Base-by-base conservation (phyloP, 1,140 invertebrate species). In the Drosophila funebris region DNA sequence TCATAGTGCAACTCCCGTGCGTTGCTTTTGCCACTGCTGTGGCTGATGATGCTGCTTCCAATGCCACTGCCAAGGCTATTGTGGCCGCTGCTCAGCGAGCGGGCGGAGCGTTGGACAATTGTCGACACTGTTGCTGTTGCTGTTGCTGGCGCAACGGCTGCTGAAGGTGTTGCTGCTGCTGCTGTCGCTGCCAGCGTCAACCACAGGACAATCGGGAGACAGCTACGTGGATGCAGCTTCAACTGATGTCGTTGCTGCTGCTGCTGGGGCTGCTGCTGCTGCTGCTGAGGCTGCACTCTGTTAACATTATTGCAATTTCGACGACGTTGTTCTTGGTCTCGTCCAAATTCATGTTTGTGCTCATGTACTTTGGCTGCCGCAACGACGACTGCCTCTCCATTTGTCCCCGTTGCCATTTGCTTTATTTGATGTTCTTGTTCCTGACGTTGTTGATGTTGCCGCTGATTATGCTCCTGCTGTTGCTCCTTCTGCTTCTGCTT, bases 351-450 rank as follows among this genome's bases (percentile, higher is more conserved):
- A 24, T 75, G 58, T 71, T 73, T 69, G 56, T 61, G 71, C 44
- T 74, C 57, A 73, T 78, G 80, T 83, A 76, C 39, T 56, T 73
- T 67, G 62, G 48, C 9, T 58, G 68, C 36, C 46, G 41, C 64
- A 48, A 39, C 18, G 27, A 36, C 52, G 22, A 50, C 62, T 78
- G 75, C 68, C 67, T 63, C 73, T 44, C 54, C 79, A 78, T 78
- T 78, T 78, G 75, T 73, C 68, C 60, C 63, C 53, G 52, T 66
- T 76, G 60, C 81, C 80, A 76, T 84, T 84, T 81, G 57, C 61
- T 85, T 74, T 85, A 74, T 74, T 84, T 85, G 77, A 81, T 77
- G 77, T 84, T 69, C 81, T 85, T 81, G 66, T 71, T 85, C 57
- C 66, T 74, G 72, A 58, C 67, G 72, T 57, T 75, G 72, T 74